Conservation (phyloP, 2,797 vertebrate genomes). For the Apogon hyalosoma region DNA sequence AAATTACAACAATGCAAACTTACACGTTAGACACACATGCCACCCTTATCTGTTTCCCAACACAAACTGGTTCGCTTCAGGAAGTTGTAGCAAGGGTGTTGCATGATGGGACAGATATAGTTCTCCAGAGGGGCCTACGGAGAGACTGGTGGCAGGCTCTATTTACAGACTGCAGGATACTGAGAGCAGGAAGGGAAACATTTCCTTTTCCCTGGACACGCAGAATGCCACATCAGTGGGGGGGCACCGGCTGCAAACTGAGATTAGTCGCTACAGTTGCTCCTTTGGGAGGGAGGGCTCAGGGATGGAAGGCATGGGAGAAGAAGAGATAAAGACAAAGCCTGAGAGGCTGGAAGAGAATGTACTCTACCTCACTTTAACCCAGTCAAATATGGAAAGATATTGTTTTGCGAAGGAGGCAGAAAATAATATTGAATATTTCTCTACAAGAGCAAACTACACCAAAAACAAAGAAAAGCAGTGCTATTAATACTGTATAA, state of each 20-base stretch:
- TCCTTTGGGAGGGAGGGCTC: constrained; percentile 43
- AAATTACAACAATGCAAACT: constrained; percentile 26
- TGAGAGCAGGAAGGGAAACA: constrained; percentile 72
- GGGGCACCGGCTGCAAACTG: constrained; percentile 68
- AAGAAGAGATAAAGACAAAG: constrained; percentile 38
- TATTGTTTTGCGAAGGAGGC: constrained; percentile 12
- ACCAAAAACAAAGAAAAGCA: constrained; percentile 6
- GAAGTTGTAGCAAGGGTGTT: constrained; percentile 68
- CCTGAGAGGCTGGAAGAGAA: constrained; percentile 43
- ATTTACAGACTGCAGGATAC: constrained; percentile 70
- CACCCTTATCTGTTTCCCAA: constrained; percentile 45
- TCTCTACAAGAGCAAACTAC: background rate
- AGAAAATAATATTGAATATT: constrained; percentile 9
- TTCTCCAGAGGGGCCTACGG: constrained; percentile 45
- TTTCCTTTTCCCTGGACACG: constrained; percentile 76
- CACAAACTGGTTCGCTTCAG: constrained; percentile 59
- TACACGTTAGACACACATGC: constrained; percentile 11
- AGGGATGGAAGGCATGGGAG: constrained; percentile 17
- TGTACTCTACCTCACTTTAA: constrained; percentile 5
- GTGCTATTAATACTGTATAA: background rate
- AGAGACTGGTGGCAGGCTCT: constrained; percentile 64
- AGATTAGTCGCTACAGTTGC: constrained; percentile 71
- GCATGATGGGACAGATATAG: constrained; percentile 69
- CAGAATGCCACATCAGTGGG: constrained; percentile 61
- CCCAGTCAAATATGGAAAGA: constrained; percentile 42